Evolutionary conservation across 2,888 invertebrate species (phyloP).

Genomic region (Andrena camellia): DNA sequence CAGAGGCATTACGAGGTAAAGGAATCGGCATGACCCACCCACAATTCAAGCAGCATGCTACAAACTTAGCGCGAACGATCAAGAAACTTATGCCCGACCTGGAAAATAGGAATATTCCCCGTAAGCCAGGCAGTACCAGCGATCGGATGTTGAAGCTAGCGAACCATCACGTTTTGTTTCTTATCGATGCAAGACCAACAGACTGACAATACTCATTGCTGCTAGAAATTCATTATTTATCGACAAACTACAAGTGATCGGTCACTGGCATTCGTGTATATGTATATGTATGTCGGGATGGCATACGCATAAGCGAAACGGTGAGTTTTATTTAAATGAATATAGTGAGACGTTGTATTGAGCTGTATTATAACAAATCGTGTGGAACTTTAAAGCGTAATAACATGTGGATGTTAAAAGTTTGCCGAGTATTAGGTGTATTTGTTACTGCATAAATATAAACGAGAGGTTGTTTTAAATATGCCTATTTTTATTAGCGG

Average conservation of each 20-base stretch:
- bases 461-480: conserved; percentile 67
- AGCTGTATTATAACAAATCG: conserved; percentile 55
- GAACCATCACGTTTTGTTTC: conserved; percentile 80
- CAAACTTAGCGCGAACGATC: conserved; percentile 89
- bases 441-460: conserved; percentile 63
- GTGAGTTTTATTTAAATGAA: conserved; percentile 64
- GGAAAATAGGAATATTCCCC: conserved; percentile 83
- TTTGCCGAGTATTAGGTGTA: conserved; percentile 35
- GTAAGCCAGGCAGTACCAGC: conserved; percentile 88
- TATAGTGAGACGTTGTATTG: conserved; percentile 41
- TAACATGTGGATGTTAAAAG: conserved; percentile 39
- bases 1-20: conserved; percentile 90
- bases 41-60: conserved; percentile 90
- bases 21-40: conserved; percentile 90
- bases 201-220: conserved; percentile 65
- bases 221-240: conserved; percentile 41
- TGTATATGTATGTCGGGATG: conserved; percentile 8
- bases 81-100: conserved; percentile 88
- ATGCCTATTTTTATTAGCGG: conserved; percentile 82
- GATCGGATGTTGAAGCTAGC: conserved; percentile 90
- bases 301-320: conserved; percentile 24
- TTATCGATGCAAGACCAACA: conserved; percentile 77
- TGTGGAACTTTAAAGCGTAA: conserved; percentile 31
- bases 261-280: conserved; percentile 20
- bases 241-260: conserved; percentile 43